Conservation (phyloP, 2,888 invertebrate species). For the Trachelus iudaicus region DNA sequence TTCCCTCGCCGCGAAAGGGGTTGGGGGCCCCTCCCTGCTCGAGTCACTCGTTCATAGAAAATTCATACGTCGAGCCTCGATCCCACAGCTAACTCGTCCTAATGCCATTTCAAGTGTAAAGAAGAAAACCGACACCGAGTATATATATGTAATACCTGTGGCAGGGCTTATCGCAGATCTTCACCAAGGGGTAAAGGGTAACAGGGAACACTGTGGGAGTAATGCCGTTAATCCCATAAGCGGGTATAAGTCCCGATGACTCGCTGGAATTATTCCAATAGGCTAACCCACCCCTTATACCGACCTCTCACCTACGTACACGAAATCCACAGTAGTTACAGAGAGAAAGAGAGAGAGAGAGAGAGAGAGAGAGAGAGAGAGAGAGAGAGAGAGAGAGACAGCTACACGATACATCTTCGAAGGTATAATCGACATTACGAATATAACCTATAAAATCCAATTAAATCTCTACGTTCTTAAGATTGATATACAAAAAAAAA, state of each 20-base stretch:
- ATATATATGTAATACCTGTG: slow-evolving; percentile 28
- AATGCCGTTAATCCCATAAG: slow-evolving; percentile 62
- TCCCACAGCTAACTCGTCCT: neutral
- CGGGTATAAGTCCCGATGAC: slow-evolving; percentile 59
- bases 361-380: too few relatives aligned
- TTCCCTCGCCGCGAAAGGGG: neutral
- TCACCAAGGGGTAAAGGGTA: slow-evolving; percentile 21
- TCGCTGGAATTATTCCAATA: slow-evolving; percentile 57
- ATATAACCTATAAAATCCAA: neutral
- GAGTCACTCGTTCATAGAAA: neutral
- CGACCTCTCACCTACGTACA: neutral
- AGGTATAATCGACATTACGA: neutral
- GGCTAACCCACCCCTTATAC: slow-evolving; percentile 37
- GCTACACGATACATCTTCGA: neutral
- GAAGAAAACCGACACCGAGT: neutral
- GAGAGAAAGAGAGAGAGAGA: too few relatives aligned
- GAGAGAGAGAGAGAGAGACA: too few relatives aligned
- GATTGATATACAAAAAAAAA: too few relatives aligned
- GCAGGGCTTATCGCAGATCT: slow-evolving; percentile 38
- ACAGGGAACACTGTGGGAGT: slow-evolving; percentile 42
- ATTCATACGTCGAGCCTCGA: neutral
- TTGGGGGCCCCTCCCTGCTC: neutral
- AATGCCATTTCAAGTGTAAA: neutral
- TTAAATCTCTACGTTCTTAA: neutral
- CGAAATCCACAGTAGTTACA: too few relatives aligned